Evolutionary conservation across 2,888 invertebrate species (phyloP).

Genomic region (Epinotia demarniana): DNA sequence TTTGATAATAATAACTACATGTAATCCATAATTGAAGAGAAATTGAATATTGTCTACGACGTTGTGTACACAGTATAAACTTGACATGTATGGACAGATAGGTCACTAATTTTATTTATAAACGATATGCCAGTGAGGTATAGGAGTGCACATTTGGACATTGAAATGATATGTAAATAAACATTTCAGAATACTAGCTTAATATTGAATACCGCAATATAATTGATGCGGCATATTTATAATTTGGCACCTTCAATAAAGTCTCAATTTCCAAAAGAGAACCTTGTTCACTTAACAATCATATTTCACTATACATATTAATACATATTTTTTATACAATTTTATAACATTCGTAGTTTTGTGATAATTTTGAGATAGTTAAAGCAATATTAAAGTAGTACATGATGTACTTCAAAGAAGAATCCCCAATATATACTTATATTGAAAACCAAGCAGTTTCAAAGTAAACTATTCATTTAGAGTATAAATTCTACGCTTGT

Average conservation of each 20-base stretch:
- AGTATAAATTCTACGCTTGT: not conserved
- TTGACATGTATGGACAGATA: not conserved
- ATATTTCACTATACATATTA: slow-evolving; percentile 29
- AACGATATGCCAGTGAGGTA: slow-evolving; percentile 30
- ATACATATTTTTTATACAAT: slow-evolving; percentile 17
- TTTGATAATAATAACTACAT: not conserved
- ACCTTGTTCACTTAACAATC: slow-evolving; percentile 49
- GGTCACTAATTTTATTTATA: slow-evolving; percentile 7
- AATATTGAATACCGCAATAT: slow-evolving; percentile 47
- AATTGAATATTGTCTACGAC: not conserved
- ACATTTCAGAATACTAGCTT: slow-evolving; percentile 51
- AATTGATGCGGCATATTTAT: slow-evolving; percentile 50
- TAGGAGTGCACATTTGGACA: slow-evolving; percentile 6
- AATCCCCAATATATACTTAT: not conserved
- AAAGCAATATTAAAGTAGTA: not conserved
- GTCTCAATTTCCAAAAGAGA: slow-evolving; percentile 55
- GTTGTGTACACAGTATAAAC: slow-evolving; percentile 1
- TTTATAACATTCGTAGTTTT: slow-evolving; percentile 8
- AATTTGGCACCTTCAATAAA: slow-evolving; percentile 63
- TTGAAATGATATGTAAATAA: slow-evolving; percentile 60
- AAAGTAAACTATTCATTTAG: not conserved
- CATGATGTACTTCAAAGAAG: not conserved
- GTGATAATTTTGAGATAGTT: slow-evolving; percentile 6
- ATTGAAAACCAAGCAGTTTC: not conserved
- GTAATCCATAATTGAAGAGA: not conserved